Conservation (phyloP, 2,113 vertebrate species). For the Sardina pilchardus region DNA sequence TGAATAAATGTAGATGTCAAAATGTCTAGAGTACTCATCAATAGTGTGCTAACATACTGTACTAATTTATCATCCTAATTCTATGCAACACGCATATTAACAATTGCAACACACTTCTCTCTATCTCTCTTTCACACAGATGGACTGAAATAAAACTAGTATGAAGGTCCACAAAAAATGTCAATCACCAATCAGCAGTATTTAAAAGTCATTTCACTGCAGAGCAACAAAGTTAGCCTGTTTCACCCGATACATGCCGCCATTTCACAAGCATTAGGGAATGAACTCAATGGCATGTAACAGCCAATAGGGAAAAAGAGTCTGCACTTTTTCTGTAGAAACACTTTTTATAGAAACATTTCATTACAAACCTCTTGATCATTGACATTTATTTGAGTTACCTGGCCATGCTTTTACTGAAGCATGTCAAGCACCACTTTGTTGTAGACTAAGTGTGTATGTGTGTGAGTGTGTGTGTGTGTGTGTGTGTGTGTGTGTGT, state of each 20-base stretch:
- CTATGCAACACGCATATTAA: not conserved
- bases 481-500: conserved; percentile 1
- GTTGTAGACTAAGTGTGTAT: not conserved
- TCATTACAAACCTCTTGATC: not conserved
- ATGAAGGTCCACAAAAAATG: not conserved
- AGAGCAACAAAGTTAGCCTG: not conserved
- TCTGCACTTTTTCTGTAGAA: not conserved
- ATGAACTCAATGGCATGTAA: too few relatives aligned
- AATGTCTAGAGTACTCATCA: not conserved
- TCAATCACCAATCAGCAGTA: not conserved
- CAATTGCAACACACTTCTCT: not conserved
- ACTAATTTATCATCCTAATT: not conserved
- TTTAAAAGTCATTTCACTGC: not conserved
- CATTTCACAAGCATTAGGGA: not conserved
- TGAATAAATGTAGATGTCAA: too few relatives aligned
- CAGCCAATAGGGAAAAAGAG: not conserved
- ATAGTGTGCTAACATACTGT: not conserved
- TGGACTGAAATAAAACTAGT: not conserved
- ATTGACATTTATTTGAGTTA: not conserved
- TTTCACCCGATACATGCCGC: not conserved
- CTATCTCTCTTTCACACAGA: not conserved
- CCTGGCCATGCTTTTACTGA: not conserved
- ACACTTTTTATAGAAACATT: not conserved
- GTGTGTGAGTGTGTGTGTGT: not conserved
- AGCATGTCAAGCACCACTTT: not conserved